Conservation (phyloP, 1,140 invertebrate species). For the Zelostemma sp. region DNA sequence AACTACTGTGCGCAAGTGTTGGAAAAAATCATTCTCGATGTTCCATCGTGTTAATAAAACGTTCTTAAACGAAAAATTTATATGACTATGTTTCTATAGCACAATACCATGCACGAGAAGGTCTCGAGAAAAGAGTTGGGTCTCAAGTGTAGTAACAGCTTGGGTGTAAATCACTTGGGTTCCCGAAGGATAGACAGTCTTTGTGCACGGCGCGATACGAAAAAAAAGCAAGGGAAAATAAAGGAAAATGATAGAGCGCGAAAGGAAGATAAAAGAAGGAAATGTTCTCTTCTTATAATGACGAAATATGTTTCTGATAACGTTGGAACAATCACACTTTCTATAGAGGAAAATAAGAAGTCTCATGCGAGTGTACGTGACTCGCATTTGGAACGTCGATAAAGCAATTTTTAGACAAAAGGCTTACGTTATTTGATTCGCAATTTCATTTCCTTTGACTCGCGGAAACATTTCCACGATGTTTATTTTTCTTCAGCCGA, state of each 20-base stretch:
- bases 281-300: constrained; percentile 20
- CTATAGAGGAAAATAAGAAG: constrained; percentile 6
- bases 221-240: constrained; percentile 10
- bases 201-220: constrained; percentile 30
- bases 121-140: constrained; percentile 20
- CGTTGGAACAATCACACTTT: constrained; percentile 7
- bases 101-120: constrained; percentile 28
- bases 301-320: constrained; percentile 15
- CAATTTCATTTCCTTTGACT: no score
- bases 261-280: constrained; percentile 20
- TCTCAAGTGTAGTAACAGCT: constrained; percentile 31
- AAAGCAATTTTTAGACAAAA: not conserved
- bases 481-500: no score
- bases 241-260: constrained; percentile 11
- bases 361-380: constrained; percentile 13
- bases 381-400: constrained; percentile 16
- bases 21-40: constrained; percentile 14
- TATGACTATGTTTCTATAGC: constrained; percentile 25
- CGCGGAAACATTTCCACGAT: no score
- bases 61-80: constrained; percentile 22
- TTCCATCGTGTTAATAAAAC: constrained; percentile 27
- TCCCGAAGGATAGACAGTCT: constrained; percentile 30
- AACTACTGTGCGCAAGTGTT: constrained; percentile 24
- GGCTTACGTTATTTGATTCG: constrained; percentile 11
- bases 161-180: constrained; percentile 31